These are phyloP conservation scores for Ciona savignyi DNA, from an alignment of 23 tunicate genomes.

Conservation along the genomic window DNA sequence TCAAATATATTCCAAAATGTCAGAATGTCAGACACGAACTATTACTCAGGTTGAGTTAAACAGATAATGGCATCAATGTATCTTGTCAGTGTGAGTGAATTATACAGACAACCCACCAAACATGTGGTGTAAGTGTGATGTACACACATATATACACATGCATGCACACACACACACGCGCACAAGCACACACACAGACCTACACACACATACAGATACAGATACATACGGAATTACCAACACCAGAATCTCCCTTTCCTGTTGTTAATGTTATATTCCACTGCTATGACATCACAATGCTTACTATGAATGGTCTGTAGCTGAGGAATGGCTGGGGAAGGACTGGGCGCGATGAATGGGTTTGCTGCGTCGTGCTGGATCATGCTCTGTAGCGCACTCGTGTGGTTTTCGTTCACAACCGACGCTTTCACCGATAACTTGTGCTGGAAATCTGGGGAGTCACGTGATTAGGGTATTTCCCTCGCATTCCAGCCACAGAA, in stretches of 20 bases:
- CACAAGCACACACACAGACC: background rate
- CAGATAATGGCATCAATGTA: too few relatives aligned
- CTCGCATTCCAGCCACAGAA: too few relatives aligned
- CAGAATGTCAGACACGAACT: too few relatives aligned
- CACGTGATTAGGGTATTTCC: too few relatives aligned
- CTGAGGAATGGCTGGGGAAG: slow-evolving; percentile 51
- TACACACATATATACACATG: background rate
- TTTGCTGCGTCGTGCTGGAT: slow-evolving; percentile 30
- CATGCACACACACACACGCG: background rate
- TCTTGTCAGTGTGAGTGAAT: too few relatives aligned
- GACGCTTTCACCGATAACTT: slow-evolving; percentile 82
- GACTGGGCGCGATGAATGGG: slow-evolving; percentile 45
- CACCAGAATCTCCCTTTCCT: background rate
- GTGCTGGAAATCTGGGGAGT: slow-evolving; percentile 77
- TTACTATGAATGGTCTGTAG: slow-evolving; percentile 48
- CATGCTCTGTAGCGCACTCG: slow-evolving; percentile 31
- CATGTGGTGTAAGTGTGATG: too few relatives aligned
- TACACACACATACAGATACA: background rate
- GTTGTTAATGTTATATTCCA: too few relatives aligned
- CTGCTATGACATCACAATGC: too few relatives aligned
- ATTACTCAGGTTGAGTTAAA: too few relatives aligned
- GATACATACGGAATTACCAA: background rate
- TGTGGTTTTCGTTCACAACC: slow-evolving; percentile 13
- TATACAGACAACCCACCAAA: too few relatives aligned
- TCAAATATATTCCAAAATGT: too few relatives aligned